Evolutionary conservation across 2,113 vertebrate genomes (phyloP), one percentile per base, ranked within the genome.

Genomic region (Pholis gunnellus): DNA sequence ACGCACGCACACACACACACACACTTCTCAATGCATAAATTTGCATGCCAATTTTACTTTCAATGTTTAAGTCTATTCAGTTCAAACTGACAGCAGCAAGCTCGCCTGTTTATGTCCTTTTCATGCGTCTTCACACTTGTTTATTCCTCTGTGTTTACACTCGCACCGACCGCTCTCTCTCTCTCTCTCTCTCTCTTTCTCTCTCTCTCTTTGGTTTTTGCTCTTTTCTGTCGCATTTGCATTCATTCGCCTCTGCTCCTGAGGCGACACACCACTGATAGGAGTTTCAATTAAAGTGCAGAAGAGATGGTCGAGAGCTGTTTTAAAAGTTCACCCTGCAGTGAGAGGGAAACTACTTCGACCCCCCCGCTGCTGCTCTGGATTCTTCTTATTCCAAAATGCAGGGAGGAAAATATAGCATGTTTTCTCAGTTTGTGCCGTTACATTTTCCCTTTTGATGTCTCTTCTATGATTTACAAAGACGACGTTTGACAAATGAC

Each of bases 261-360:
- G 52, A 74, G 27, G 72, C 72, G 1, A 40, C 44, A 38, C 15
- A 31, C 14, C 25, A 36, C 71, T 34, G 69, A 85, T 76, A 80
- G 78, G 65, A 83, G 83, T 85, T 83, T 82, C 82, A 89, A 81
- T 89, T 78, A 75, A 79, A 85, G 82, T 59, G 72, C 59, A 75
- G 69, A 68, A 46, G 77, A 72, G 77, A 80, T 52, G 66, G 65
- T 57, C 34, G 40, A 69, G 57, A 34, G 25, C 18, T 40, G 56
- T 70, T 87, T 69, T 56, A 46, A 44, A 75, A 82, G 67, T 79
- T 85, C 27, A 57, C 36, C 46, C 50, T 59, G 48, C 48, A 54
- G 9, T 57, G 52, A 72, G 27, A 44, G 59, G 59, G 29, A 64
- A 80, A 73, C 34, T 52, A 18, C 38, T 54, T 34, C 1, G 4